Conservation (phyloP, 1,140 invertebrate species). For the Dendroctonus ponderosae region DNA sequence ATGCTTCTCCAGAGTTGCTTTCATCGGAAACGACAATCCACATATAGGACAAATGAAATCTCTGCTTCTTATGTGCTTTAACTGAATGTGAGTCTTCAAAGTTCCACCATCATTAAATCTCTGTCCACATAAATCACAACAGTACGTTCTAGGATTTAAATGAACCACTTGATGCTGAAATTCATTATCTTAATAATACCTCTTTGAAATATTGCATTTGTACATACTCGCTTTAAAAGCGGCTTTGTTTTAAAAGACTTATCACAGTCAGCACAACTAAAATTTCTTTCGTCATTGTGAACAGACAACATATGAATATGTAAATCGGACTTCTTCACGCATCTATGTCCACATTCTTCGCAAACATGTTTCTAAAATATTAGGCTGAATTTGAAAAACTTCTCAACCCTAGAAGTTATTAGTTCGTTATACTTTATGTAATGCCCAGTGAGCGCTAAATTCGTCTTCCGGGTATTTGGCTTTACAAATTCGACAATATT, state of each 20-base stretch:
- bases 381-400: no score
- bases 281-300: slow-evolving; percentile 49
- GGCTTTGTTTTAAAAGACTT: slow-evolving; percentile 26
- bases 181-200: slow-evolving; percentile 47
- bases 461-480: slow-evolving; percentile 16
- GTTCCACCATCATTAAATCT: slow-evolving; percentile 40
- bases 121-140: slow-evolving; percentile 43
- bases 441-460: slow-evolving; percentile 11
- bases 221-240: slow-evolving; percentile 14
- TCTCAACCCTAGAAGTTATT: no score
- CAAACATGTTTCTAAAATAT: slow-evolving; percentile 31
- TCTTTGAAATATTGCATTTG: not conserved
- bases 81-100: slow-evolving; percentile 40
- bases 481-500: slow-evolving; percentile 18
- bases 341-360: slow-evolving; percentile 36
- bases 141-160: slow-evolving; percentile 42
- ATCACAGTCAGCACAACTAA: slow-evolving; percentile 15
- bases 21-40: slow-evolving; percentile 39
- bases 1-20: slow-evolving; percentile 43
- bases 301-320: slow-evolving; percentile 49
- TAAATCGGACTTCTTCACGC: slow-evolving; percentile 40
- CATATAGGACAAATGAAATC: slow-evolving; percentile 45
- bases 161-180: slow-evolving; percentile 51
- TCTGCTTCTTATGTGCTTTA: slow-evolving; percentile 39
- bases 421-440: slow-evolving; percentile 5